phyloP scores from a whole-genome alignment of 1,140 invertebrate species.

The Leptopilina boulardi region DNA sequence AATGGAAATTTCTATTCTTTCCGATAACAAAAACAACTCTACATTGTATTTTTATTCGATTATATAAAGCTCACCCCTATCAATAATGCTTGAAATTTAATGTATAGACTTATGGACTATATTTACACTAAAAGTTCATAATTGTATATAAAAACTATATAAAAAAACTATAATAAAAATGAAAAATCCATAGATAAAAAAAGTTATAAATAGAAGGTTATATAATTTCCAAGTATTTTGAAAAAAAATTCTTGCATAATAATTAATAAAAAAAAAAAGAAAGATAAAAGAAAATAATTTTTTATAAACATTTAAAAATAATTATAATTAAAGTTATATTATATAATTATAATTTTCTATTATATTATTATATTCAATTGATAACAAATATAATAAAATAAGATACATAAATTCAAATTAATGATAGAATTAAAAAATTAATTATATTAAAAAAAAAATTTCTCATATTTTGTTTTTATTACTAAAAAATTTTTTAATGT shows the following conservation, averaged over 20 bases:
- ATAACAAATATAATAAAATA: not conserved
- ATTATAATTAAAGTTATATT: too few species aligned
- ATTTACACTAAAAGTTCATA: not conserved
- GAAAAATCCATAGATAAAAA: too few species aligned
- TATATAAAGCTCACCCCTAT: not conserved
- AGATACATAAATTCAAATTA: not conserved
- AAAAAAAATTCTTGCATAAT: too few species aligned
- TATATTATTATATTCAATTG: too few species aligned
- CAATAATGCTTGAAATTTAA: not conserved
- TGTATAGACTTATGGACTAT: not conserved
- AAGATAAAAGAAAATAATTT: too few species aligned
- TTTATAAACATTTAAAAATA: too few species aligned
- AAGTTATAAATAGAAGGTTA: too few species aligned
- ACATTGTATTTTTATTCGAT: not conserved
- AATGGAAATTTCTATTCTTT: too few species aligned
- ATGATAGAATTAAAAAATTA: not conserved
- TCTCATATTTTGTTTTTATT: not conserved
- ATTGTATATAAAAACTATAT: not conserved
- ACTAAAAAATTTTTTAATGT: not conserved
- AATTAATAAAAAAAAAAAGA: too few species aligned
- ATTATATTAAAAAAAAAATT: not conserved
- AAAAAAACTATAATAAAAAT: not conserved
- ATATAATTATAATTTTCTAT: too few species aligned
- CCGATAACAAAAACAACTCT: too few species aligned
- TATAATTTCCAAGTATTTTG: too few species aligned